Percentiles rank a stretch among this genome's conserved stretches.
These are phyloP conservation scores for Pseudanteris insignis DNA, from an alignment of 2,888 invertebrate genomes.

Conservation along the genomic window DNA sequence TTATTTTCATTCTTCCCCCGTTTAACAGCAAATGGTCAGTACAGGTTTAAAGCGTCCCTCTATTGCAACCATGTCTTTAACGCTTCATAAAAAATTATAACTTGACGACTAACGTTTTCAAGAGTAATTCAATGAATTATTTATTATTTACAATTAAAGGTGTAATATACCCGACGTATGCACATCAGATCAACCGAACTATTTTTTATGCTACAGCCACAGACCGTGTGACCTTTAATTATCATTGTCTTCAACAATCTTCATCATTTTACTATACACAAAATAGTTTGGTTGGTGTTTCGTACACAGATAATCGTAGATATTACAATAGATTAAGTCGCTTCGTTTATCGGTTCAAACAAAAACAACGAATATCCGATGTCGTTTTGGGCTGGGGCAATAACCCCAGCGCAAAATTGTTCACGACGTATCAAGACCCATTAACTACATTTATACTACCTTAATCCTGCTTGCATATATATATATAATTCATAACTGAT, in stretches of 20 bases:
- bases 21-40: slow-evolving; percentile 43
- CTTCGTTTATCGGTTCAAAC: no score
- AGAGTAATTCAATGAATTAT: slow-evolving; percentile 54
- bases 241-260: no score
- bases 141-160: slow-evolving; percentile 58
- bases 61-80: slow-evolving; percentile 51
- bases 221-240: no score
- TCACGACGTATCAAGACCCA: slow-evolving; percentile 56
- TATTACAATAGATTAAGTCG: no score
- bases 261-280: no score
- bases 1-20: slow-evolving; percentile 5
- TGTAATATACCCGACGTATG: no score
- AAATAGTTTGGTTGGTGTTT: no score
- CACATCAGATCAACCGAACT: no score
- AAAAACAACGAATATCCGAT: slow-evolving; percentile 4
- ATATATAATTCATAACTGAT: slow-evolving; percentile 47
- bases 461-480: slow-evolving; percentile 56
- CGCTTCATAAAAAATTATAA: slow-evolving; percentile 55
- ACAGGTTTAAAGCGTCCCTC: slow-evolving; percentile 55
- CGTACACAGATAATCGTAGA: no score
- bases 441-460: slow-evolving; percentile 53
- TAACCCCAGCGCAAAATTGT: slow-evolving; percentile 57
- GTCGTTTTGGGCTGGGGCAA: slow-evolving; percentile 45
- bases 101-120: slow-evolving; percentile 50
- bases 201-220: no score